These are phyloP conservation scores for Oreortyx pictus DNA, from an alignment of 2,797 vertebrate genomes.

Conservation along the genomic window DNA sequence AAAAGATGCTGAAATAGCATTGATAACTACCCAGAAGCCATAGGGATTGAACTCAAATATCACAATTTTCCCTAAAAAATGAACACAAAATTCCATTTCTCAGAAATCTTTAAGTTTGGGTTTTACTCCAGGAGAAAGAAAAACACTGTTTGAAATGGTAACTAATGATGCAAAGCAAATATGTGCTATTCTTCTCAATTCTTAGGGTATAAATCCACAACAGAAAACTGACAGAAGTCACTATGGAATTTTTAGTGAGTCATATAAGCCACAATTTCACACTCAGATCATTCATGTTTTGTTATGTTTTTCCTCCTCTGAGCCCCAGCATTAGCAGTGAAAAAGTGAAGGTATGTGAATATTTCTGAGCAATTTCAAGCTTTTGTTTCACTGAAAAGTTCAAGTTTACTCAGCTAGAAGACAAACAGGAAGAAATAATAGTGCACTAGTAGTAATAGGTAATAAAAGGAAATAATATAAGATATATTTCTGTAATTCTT, in stretches of 20 bases:
- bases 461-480: neutral
- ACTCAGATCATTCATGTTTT: fast-evolving
- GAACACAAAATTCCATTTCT: neutral
- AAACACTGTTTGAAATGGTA: neutral
- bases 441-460: neutral
- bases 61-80: neutral
- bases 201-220: neutral
- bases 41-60: neutral
- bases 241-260: neutral
- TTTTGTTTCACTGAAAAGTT: constrained; percentile 1
- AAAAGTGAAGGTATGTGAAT: neutral
- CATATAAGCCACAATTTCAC: neutral
- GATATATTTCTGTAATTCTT: neutral
- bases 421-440: neutral
- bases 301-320: neutral
- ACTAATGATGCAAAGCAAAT: neutral
- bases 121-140: neutral
- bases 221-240: neutral
- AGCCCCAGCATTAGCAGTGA: neutral
- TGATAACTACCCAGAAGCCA: neutral
- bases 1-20: neutral
- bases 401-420: neutral
- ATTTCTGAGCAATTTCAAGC: constrained; percentile 11
- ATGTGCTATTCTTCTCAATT: neutral
- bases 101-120: neutral